Percentiles rank a stretch among this genome's conserved stretches.
These are phyloP conservation scores for Sabatieria punctata DNA, from an alignment of 2,888 invertebrate genomes.

Conservation along the genomic window DNA sequence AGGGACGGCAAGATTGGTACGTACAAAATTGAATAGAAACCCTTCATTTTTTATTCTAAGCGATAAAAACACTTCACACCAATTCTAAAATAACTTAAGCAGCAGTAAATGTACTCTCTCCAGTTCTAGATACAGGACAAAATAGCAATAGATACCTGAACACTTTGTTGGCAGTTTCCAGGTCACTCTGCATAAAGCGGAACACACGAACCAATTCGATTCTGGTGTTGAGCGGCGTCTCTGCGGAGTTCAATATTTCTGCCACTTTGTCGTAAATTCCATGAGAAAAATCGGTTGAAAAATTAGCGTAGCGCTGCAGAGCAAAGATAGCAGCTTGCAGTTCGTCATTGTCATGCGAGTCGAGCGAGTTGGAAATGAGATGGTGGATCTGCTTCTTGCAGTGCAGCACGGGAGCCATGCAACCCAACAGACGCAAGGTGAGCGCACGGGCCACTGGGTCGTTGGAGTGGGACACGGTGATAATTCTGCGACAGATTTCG, in stretches of 20 bases:
- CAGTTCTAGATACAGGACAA: too few species aligned
- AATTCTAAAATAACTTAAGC: too few species aligned
- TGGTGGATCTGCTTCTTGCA: constrained; percentile 52
- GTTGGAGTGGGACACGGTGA: constrained; percentile 85
- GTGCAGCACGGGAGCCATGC: constrained; percentile 7
- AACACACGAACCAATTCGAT: constrained; percentile 72
- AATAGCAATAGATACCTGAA: constrained; percentile 1
- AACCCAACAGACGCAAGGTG: constrained; percentile 44
- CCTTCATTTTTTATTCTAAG: too few species aligned
- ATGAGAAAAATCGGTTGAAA: constrained; percentile 64
- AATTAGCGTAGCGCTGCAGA: constrained; percentile 78
- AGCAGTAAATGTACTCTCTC: too few species aligned
- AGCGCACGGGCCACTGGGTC: constrained; percentile 83
- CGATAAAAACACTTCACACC: too few species aligned
- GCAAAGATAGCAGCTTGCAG: constrained; percentile 90
- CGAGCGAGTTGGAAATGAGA: constrained; percentile 69
- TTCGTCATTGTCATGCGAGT: constrained; percentile 86
- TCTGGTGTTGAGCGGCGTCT: constrained; percentile 78
- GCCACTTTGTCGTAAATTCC: constrained; percentile 87
- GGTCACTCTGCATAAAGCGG: constrained; percentile 42
- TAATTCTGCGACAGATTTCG: constrained; percentile 72
- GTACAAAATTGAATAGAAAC: too few species aligned
- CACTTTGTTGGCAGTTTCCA: constrained; percentile 1
- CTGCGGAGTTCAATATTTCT: constrained; percentile 79
- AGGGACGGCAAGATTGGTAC: too few species aligned